Evolutionary conservation across 1,140 invertebrate genomes (phyloP), one percentile per base, ranked within the genome.

Genomic region (Ganaspis sp.): DNA sequence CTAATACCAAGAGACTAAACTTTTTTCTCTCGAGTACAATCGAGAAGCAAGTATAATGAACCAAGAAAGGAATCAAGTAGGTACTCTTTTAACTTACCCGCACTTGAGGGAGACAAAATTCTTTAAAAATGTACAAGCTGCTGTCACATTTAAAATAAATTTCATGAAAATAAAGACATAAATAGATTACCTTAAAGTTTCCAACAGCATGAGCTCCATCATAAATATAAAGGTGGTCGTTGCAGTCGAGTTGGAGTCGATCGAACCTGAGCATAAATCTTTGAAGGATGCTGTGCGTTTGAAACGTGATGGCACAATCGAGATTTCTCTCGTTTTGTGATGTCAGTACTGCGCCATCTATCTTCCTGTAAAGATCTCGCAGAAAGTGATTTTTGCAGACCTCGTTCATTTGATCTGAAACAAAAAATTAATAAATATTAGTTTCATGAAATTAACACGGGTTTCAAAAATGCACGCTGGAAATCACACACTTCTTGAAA

Each of bases 231-330:
- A 98, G 93, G 90, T 98, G 96, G 91, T 98, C 97, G 87, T 98
- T 97, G 92, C 97, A 98, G 92, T 98, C 97, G 72, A 98, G 92
- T 81, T 94, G 93, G 26, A 95, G 89, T 81, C 93, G 90, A 81
- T 96, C 95, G 90, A 98, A 98, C 81, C 97, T 94, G 77, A 98
- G 93, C 96, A 98, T 98, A 90, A 98, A 98, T 81, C 96, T 93
- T 91, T 98, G 97, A 78, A 98, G 93, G 78, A 98, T 96, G 84
- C 96, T 97, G 91, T 98, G 96, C 76, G 97, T 98, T 90, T 97
- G 97, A 89, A 98, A 98, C 49, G 96, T 98, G 86, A 98, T 95
- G 77, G 95, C 94, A 92, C 97, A 98, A 91, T 98, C 95, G 78
- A 98, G 92, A 88, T 98, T 96, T 73, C 95, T 92, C 90, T 98